Conservation (phyloP, 2,113 vertebrate genomes). For the Melierax canorus region DNA sequence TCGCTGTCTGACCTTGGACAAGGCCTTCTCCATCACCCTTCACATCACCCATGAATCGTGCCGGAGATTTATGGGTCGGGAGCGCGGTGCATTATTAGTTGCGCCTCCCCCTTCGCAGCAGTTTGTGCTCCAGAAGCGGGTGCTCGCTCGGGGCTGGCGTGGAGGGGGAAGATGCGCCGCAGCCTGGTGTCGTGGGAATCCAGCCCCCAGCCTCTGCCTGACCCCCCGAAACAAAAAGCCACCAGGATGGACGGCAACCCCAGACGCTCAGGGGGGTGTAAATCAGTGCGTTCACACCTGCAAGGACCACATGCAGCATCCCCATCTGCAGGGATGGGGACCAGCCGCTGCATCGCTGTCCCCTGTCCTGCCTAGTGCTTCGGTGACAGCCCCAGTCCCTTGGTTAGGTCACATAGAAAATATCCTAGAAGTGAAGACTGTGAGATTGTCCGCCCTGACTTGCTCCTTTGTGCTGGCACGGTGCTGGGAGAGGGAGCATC, state of each 20-base stretch:
- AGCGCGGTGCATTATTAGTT: background rate
- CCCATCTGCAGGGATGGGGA: background rate
- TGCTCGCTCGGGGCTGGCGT: background rate
- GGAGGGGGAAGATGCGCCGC: background rate
- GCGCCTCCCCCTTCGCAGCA: background rate
- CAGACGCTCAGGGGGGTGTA: background rate
- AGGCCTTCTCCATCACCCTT: slow-evolving; percentile 40
- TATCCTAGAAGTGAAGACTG: background rate
- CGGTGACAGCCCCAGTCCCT: accelerated
- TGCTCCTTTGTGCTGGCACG: background rate
- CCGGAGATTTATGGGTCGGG: background rate
- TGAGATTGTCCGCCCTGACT: background rate
- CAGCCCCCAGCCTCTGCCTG: background rate
- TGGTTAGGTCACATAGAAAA: background rate
- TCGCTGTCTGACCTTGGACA: slow-evolving; percentile 22
- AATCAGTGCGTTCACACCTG: background rate
- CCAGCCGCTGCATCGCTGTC: background rate
- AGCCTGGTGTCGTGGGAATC: background rate
- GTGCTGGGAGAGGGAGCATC: background rate
- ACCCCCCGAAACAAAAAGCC: background rate
- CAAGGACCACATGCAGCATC: background rate
- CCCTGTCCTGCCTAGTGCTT: background rate
- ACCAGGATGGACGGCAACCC: accelerated
- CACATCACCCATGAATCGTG: background rate
- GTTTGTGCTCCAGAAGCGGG: background rate